phyloP scores from a whole-genome alignment of 2,113 vertebrate genomes.

The Speoplatyrhinus poulsoni region DNA sequence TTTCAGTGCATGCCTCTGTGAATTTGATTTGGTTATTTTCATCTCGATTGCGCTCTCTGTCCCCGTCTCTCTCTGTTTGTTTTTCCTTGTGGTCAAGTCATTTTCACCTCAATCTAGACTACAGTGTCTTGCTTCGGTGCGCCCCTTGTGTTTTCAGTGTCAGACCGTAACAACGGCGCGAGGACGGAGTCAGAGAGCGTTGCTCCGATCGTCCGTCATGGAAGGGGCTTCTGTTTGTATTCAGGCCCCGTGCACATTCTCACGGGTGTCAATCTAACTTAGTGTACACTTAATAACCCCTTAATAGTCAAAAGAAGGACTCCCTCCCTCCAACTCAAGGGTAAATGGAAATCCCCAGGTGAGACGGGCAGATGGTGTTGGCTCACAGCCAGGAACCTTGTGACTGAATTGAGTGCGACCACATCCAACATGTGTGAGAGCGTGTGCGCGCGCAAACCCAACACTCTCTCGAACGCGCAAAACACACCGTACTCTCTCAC shows the following conservation, averaged over 20 bases:
- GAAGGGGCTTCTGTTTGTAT: too few relatives aligned
- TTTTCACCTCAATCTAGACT: not conserved
- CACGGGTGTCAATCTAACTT: too few relatives aligned
- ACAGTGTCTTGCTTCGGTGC: too few relatives aligned
- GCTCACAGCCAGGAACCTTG: constrained; percentile 16
- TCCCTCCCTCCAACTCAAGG: not conserved
- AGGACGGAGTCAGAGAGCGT: too few relatives aligned
- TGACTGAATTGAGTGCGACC: constrained; percentile 34
- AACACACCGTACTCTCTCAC: constrained; percentile 34
- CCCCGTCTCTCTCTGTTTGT: not conserved
- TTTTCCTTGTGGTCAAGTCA: not conserved
- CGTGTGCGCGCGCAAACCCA: not conserved
- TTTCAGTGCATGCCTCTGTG: constrained; percentile 27
- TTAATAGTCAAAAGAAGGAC: not conserved
- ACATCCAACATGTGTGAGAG: constrained; percentile 23
- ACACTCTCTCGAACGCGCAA: not conserved
- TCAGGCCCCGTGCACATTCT: too few relatives aligned
- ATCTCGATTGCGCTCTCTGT: not conserved
- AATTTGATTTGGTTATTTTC: not conserved
- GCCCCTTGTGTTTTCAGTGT: not conserved
- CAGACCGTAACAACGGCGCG: too few relatives aligned
- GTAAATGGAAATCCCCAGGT: constrained; percentile 53
- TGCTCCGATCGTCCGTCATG: too few relatives aligned
- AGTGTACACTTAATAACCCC: too few relatives aligned
- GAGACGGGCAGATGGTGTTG: constrained; percentile 47